Conservation (phyloP, 1,140 invertebrate genomes). For the Maniola jurtina region DNA sequence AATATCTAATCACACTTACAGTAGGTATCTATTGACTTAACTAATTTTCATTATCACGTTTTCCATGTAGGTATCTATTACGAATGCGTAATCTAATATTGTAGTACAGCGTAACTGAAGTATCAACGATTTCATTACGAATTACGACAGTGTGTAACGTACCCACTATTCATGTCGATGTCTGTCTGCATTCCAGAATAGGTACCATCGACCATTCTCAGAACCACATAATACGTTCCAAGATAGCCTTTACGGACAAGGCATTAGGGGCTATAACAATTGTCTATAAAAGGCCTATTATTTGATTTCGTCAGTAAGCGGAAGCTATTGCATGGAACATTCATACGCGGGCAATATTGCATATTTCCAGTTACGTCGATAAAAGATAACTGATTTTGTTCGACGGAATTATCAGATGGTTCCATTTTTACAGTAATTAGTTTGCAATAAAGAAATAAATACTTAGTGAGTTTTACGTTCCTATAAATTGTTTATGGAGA, state of each 20-base stretch:
- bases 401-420: slow-evolving; percentile 5
- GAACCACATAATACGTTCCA: slow-evolving; percentile 4
- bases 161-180: slow-evolving; percentile 33
- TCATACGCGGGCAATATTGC: slow-evolving; percentile 41
- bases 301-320: slow-evolving; percentile 56
- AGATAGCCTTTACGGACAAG: slow-evolving; percentile 10
- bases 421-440: slow-evolving; percentile 4
- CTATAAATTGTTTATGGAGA: slow-evolving; percentile 6
- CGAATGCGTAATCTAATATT: slow-evolving; percentile 5
- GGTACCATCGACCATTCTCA: slow-evolving; percentile 10
- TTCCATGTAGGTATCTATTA: not conserved
- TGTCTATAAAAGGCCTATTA: slow-evolving; percentile 31
- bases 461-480: not conserved
- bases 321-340: slow-evolving; percentile 48
- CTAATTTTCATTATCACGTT: no score
- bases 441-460: slow-evolving; percentile 2
- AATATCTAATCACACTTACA: no score
- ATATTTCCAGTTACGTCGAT: slow-evolving; percentile 38
- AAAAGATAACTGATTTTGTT: slow-evolving; percentile 33
- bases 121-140: slow-evolving; percentile 34
- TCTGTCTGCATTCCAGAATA: slow-evolving; percentile 39
- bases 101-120: slow-evolving; percentile 14
- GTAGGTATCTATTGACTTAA: no score
- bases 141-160: slow-evolving; percentile 33
- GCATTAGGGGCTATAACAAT: slow-evolving; percentile 18